Percentiles rank a stretch among this genome's conserved stretches.
phyloP scores from a whole-genome alignment of 1,140 invertebrate genomes.

The Hesperophylax magnus region DNA sequence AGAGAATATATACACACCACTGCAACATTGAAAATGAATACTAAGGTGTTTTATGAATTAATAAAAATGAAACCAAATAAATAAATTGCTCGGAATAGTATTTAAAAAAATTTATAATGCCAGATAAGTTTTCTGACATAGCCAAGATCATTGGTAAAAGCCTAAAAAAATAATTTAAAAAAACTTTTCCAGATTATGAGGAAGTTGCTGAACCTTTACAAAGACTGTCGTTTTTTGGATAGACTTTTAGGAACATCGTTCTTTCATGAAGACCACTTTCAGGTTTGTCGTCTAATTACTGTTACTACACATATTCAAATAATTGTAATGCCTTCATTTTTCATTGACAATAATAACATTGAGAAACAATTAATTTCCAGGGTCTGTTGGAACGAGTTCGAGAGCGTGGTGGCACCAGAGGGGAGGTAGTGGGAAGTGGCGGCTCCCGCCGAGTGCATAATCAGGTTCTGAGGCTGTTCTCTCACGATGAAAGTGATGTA shows the following conservation, averaged over 20 bases:
- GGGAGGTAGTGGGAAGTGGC: conserved; percentile 44
- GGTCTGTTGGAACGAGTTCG: conserved; percentile 67
- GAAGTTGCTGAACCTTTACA: conserved; percentile 86
- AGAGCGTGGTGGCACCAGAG: conserved; percentile 62
- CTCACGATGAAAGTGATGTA: conserved; percentile 53
- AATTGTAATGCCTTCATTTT: neutral
- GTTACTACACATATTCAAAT: no score
- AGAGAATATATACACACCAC: no score
- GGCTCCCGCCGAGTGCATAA: conserved; percentile 68
- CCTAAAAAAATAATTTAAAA: no score
- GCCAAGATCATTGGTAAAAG: no score
- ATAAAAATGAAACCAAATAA: no score
- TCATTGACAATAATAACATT: neutral
- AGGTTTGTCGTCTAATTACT: conserved; percentile 60
- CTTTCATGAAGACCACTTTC: conserved; percentile 86
- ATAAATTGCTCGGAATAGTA: no score
- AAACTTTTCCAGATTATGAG: conserved; percentile 75
- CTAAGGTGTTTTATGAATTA: no score
- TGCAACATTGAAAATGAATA: no score
- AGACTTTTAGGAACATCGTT: conserved; percentile 87
- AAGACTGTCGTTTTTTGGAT: conserved; percentile 89
- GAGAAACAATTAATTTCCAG: conserved; percentile 54
- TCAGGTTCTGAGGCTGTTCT: conserved; percentile 67
- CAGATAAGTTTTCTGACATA: no score
- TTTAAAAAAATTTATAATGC: no score